Evolutionary conservation across 92 coral and sea anemone species (phyloP).

Genomic region (Palythoa grandiflora): DNA sequence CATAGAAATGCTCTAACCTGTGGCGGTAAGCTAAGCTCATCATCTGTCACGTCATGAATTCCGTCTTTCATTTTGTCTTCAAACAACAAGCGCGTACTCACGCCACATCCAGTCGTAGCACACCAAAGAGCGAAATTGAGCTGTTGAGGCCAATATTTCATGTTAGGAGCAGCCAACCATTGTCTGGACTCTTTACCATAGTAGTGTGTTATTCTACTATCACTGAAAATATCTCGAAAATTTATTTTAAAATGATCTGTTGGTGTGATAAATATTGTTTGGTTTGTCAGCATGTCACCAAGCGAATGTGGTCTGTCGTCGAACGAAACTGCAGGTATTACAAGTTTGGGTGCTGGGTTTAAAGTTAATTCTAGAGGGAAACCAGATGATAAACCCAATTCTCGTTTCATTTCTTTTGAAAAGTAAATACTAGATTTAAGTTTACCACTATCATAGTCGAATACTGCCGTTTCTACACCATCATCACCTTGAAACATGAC

Average conservation of each 20-base stretch:
- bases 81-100: constrained; percentile 8
- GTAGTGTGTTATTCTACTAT: background rate
- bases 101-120: constrained; percentile 27
- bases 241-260: constrained; percentile 19
- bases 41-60: constrained; percentile 35
- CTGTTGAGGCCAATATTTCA: constrained; percentile 48
- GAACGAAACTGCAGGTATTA: constrained; percentile 32
- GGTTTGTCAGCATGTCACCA: constrained; percentile 33
- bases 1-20: background rate
- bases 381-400: constrained; percentile 3
- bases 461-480: constrained; percentile 28
- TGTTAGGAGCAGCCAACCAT: constrained; percentile 31
- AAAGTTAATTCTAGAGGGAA: constrained; percentile 36
- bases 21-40: constrained; percentile 15
- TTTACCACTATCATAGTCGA: constrained; percentile 31
- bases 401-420: constrained; percentile 21
- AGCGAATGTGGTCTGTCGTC: constrained; percentile 24
- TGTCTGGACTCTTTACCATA: background rate
- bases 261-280: constrained; percentile 48
- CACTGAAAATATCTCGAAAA: constrained; percentile 34
- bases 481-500: constrained; percentile 25
- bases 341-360: constrained; percentile 34
- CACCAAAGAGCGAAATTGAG: constrained; percentile 39
- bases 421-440: constrained; percentile 17
- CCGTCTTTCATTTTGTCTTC: constrained; percentile 28